Evolutionary conservation across 2,888 invertebrate species (phyloP), one percentile per base, ranked within the genome.

Genomic region (Drosophila leonis): DNA sequence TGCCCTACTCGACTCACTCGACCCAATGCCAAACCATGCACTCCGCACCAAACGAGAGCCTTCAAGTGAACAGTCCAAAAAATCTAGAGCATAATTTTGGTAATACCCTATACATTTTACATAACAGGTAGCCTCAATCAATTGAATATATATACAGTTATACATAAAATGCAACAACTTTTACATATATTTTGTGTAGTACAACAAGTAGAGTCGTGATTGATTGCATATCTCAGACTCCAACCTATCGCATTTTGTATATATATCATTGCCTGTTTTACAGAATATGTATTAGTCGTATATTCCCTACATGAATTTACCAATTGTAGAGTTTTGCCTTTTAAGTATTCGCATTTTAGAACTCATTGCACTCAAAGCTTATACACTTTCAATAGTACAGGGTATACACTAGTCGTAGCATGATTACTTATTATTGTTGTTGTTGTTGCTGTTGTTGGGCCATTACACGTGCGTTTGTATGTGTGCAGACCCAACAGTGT

Each of bases 41-140:
- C 54, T 74, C 56, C 54, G 15, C 20, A 39, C 31, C 20, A 35
- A 57, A 54, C 44, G 54, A 64, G 62, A 44, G 74, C 78, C 73
- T 63, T 78, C 46, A 78, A 63, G 65, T 70, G 65, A 49, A 15
- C 63, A 64, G 35, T 49, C 41, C 31, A 56, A 70, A 65, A 62
- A 33, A 49, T 59, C 61, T 35, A 33, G 59, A 42, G 49, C 42
- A 76, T 64, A 64, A 52, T 76, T 20, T 49, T 39, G 18, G 35
- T 2, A 18, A 70, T 66, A 66, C 69, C 72, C 77, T 66, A 35
- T 46, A 44, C 51, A 0, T 39, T n/a, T 0, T 12, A 24, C 10
- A 24, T 4, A 7, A 1, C 35, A 9, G 18, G 27, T 4, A 39
- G 10, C 7, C n/a, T 20, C 18, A 20, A 15, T 15, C 37, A 41